Percentiles rank a stretch among this genome's conserved stretches.
phyloP scores from a whole-genome alignment of 2,888 invertebrate species.

The Pheosia gnoma region DNA sequence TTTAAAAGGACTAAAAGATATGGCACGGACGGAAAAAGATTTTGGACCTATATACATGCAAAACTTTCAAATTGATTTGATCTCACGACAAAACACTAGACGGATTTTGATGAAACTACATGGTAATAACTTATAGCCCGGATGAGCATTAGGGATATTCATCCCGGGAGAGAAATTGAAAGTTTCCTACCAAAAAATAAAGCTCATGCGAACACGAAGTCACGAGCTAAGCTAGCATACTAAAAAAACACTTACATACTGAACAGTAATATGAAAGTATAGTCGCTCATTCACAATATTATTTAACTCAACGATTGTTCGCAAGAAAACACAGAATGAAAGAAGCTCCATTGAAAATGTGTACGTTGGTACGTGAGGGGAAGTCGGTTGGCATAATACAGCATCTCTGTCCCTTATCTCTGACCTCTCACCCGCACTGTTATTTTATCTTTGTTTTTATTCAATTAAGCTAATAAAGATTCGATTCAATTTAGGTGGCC shows the following conservation, averaged over 20 bases:
- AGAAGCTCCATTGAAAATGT: constrained; percentile 42
- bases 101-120: too few relatives aligned
- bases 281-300: constrained; percentile 21
- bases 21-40: neutral
- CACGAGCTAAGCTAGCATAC: too few relatives aligned
- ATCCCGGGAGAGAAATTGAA: too few relatives aligned
- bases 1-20: neutral
- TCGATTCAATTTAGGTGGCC: constrained; percentile 44
- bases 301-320: constrained; percentile 30
- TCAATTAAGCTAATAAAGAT: constrained; percentile 46
- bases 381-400: constrained; percentile 23
- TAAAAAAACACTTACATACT: neutral
- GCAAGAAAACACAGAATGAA: constrained; percentile 35
- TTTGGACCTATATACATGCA: neutral
- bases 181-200: too few relatives aligned
- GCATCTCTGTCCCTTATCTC: constrained; percentile 32
- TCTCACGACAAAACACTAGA: too few relatives aligned
- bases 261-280: constrained; percentile 13
- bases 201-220: too few relatives aligned
- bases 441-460: constrained; percentile 52
- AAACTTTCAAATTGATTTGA: too few relatives aligned
- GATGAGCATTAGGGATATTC: too few relatives aligned
- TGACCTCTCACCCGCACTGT: constrained; percentile 34
- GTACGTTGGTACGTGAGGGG: constrained; percentile 44
- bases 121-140: too few relatives aligned